Evolutionary conservation across 2,888 invertebrate species (phyloP).

Genomic region (Ypsolopha scabrella): DNA sequence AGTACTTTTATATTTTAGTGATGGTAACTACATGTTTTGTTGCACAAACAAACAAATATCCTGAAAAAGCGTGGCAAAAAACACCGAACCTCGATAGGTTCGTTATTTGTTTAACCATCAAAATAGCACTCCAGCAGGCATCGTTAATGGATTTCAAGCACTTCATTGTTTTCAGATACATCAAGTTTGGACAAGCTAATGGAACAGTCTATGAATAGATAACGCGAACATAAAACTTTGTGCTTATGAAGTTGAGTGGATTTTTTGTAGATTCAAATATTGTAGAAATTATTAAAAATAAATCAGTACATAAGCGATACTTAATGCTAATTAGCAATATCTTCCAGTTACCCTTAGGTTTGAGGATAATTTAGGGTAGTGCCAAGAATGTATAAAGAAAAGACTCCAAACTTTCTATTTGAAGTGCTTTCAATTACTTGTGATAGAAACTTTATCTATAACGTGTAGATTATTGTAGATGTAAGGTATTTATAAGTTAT

Average conservation of each 20-base stretch:
- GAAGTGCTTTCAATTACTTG: too few relatives aligned
- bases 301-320: not conserved
- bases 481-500: too few relatives aligned
- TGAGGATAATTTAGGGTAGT: too few relatives aligned
- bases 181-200: constrained; percentile 27
- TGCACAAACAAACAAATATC: not conserved
- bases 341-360: too few relatives aligned
- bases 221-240: not conserved
- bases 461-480: too few relatives aligned
- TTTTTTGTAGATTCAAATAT: not conserved
- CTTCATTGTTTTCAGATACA: constrained; percentile 53
- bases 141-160: constrained; percentile 53
- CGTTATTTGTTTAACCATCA: not conserved
- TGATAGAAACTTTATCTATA: too few relatives aligned
- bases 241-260: not conserved
- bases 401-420: too few relatives aligned
- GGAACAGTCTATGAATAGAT: not conserved
- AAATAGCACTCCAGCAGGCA: not conserved
- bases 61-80: not conserved
- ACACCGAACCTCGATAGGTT: not conserved
- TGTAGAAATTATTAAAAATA: too few relatives aligned
- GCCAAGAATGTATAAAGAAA: too few relatives aligned
- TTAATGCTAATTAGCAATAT: not conserved
- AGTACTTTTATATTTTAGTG: too few relatives aligned
- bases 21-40: too few relatives aligned